Conservation (phyloP, 2,113 vertebrate genomes). For the Mastomys coucha region DNA sequence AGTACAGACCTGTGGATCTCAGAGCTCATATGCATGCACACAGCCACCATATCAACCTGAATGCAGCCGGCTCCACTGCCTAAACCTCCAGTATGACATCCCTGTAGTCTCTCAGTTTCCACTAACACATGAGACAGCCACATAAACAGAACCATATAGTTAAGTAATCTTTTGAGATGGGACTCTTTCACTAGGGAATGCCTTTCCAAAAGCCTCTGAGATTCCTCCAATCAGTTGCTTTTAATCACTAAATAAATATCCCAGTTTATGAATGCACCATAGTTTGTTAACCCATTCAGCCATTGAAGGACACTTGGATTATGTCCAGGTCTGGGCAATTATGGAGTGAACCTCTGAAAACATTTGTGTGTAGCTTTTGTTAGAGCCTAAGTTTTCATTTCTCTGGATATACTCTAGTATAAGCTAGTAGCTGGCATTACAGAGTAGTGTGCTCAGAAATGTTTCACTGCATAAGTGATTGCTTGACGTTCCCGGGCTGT, state of each 20-base stretch:
- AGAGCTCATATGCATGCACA: too few species aligned
- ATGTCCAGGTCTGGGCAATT: constrained; percentile 29
- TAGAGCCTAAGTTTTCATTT: background rate
- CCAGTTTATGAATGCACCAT: background rate
- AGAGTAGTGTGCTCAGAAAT: background rate
- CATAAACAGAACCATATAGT: background rate
- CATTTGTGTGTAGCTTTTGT: background rate
- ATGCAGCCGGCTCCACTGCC: background rate
- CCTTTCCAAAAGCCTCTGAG: constrained; percentile 47
- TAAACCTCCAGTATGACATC: background rate
- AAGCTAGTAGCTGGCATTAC: background rate
- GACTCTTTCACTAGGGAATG: constrained; percentile 16
- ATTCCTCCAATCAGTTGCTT: constrained; percentile 12
- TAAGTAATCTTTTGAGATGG: background rate
- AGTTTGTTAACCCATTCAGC: background rate
- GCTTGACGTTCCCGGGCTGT: background rate
- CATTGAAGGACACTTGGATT: background rate
- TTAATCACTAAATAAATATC: background rate
- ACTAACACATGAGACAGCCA: background rate
- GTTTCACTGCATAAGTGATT: background rate
- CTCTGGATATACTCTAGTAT: background rate
- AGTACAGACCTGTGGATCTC: background rate
- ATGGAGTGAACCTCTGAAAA: constrained; percentile 30
- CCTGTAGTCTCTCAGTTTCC: background rate
- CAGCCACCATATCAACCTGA: background rate